Percentiles rank a stretch among this genome's conserved stretches.
phyloP scores from a whole-genome alignment of 2,113 vertebrate species.

The Toxotes chatareus region DNA sequence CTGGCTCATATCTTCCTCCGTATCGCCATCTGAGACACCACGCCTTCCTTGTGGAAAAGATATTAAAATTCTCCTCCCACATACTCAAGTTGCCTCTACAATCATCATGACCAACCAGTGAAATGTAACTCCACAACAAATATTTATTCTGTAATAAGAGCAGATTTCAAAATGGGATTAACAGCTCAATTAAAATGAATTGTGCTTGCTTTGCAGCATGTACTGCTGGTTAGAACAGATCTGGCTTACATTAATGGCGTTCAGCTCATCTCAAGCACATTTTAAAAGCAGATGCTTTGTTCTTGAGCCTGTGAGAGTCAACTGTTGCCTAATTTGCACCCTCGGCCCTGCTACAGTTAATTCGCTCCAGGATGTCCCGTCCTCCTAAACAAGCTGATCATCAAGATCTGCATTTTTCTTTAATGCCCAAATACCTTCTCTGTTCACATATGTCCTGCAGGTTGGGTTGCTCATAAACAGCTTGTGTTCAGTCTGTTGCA shows the following conservation, averaged over 20 bases:
- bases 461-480: constrained; percentile 37
- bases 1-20: constrained; percentile 41
- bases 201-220: constrained; percentile 11
- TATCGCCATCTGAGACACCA: constrained; percentile 43
- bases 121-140: constrained; percentile 39
- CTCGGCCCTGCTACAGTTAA: background rate
- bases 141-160: constrained; percentile 24
- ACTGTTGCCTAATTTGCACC: background rate
- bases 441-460: constrained; percentile 27
- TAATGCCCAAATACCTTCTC: background rate
- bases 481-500: constrained; percentile 40
- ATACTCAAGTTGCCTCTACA: constrained; percentile 26
- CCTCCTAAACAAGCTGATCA: background rate
- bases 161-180: constrained; percentile 38
- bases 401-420: constrained; percentile 12
- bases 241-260: background rate
- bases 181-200: constrained; percentile 31
- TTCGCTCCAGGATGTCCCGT: background rate
- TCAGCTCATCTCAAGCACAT: background rate
- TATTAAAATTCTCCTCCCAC: constrained; percentile 35
- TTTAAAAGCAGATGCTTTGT: background rate
- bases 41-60: constrained; percentile 31
- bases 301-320: background rate
- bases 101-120: constrained; percentile 28
- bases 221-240: constrained; percentile 10